A percentile compares a stretch with the other conserved stretches of the same genome.
These are phyloP conservation scores for Aspidoscelis tigris DNA, from an alignment of 2,113 vertebrate species.

Conservation along the genomic window DNA sequence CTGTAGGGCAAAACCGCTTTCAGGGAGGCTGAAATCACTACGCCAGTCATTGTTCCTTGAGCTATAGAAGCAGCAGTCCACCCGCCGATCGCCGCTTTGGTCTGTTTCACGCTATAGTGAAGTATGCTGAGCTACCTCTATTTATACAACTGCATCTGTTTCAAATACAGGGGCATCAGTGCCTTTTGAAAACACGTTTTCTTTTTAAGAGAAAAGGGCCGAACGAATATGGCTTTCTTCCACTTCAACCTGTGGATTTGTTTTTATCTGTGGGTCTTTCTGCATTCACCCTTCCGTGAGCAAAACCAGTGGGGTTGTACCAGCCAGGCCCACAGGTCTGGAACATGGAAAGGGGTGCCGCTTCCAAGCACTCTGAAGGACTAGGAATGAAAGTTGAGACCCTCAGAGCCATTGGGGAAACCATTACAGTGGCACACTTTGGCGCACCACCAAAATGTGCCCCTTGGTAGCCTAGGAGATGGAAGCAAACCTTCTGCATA, in stretches of 20 bases:
- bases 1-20: conserved; percentile 26
- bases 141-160: conserved; percentile 2
- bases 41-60: conserved; percentile 3
- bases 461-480: too few relatives aligned
- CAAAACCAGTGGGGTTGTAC: too few relatives aligned
- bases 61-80: conserved; percentile 23
- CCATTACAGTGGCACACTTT: too few relatives aligned
- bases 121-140: neutral
- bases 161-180: too few relatives aligned
- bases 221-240: conserved; percentile 26
- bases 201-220: conserved; percentile 3
- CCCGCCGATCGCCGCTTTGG: neutral
- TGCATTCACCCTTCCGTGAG: neutral
- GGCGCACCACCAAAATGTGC: too few relatives aligned
- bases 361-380: too few relatives aligned
- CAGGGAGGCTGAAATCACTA: neutral
- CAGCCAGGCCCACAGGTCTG: too few relatives aligned
- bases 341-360: too few relatives aligned
- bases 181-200: neutral
- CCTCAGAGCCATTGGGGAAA: too few relatives aligned
- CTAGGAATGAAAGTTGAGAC: too few relatives aligned
- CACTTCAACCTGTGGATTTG: conserved; percentile 1
- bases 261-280: conserved; percentile 5
- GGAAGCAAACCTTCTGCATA: too few relatives aligned
- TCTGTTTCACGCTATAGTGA: conserved; percentile 27